Evolutionary conservation across 2,797 vertebrate genomes (phyloP), one percentile per base, ranked within the genome.

Genomic region (Amniataba percoides): DNA sequence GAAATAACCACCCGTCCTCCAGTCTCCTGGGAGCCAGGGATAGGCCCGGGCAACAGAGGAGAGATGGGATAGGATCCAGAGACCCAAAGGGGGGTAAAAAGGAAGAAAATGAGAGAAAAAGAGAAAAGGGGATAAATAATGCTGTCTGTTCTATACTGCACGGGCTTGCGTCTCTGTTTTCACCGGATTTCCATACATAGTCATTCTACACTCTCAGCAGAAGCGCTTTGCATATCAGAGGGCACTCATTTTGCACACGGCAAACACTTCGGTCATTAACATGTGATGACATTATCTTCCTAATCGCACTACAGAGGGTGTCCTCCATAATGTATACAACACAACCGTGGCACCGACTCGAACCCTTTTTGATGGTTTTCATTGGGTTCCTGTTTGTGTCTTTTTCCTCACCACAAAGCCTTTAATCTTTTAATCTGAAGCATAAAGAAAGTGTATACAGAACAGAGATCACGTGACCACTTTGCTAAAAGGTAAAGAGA

Each of bases 341-440:
- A 74, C 61, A 81, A 79, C 82, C 77, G 82, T 78, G 84, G 76
- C 82, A 86, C 81, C 13, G 52, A 74, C 78, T 88, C 68, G 0
- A 87, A 88, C 87, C 86, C 74, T 79, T 80, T 68, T 73, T 89
- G 81, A 93, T 25, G 61, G 73, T 81, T 89, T 92, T 87, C 87
- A 78, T 72, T 57, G 78, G 86, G 71, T 76, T 52, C 64, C 79
- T 65, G 81, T 84, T 88, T 91, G 77, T 76, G 53, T 87, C 77
- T 88, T 80, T 80, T 85, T 75, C 81, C 39, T 82, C 66, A 42
- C 80, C 78, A 87, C 80, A 94, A 94, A 94, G 90, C 92, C 85
- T 91, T 91, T 96, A 95, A 95, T 95, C 94, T 93, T 88, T 93
- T 95, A 95, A 95, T 95, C 94, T 95, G 87, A 89, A 82, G 85